Percentiles rank a stretch among this genome's conserved stretches.
These are phyloP conservation scores for Rhinichthys osculus DNA, from an alignment of 2,797 vertebrate species.

Conservation along the genomic window DNA sequence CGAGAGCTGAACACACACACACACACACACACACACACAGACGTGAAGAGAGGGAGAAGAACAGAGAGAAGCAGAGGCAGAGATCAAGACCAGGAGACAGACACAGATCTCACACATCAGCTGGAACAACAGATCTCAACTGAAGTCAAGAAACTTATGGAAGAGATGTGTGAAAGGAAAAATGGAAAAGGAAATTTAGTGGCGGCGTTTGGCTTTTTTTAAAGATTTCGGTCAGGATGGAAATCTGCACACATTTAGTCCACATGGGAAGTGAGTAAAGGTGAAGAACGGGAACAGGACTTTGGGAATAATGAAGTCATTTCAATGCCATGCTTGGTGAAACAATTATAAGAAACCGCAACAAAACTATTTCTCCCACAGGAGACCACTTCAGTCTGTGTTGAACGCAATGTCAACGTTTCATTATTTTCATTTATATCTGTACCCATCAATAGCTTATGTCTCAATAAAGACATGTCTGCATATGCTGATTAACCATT, in stretches of 20 bases:
- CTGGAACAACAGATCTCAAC: constrained; percentile 9
- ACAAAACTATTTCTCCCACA: not conserved
- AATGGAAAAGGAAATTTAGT: not conserved
- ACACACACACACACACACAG: constrained; percentile 54
- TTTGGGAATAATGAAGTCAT: not conserved
- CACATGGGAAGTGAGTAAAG: not conserved
- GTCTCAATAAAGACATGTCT: not conserved
- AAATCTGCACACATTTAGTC: not conserved
- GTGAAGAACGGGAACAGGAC: not conserved
- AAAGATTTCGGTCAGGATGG: not conserved
- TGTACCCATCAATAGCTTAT: not conserved
- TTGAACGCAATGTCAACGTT: not conserved
- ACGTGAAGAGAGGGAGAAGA: constrained; percentile 58
- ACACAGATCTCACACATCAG: constrained; percentile 39
- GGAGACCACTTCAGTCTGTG: not conserved
- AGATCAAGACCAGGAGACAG: constrained; percentile 55
- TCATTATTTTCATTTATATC: not conserved
- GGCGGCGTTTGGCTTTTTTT: not conserved
- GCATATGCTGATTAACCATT: not conserved
- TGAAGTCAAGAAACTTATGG: not conserved
- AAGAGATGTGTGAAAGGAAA: not conserved
- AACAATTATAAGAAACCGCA: not conserved
- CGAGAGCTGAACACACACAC: constrained; percentile 34
- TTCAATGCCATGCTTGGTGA: not conserved
- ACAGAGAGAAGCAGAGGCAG: constrained; percentile 33